Evolutionary conservation across 1,140 invertebrate genomes (phyloP).

Genomic region (Bombus waltoni): DNA sequence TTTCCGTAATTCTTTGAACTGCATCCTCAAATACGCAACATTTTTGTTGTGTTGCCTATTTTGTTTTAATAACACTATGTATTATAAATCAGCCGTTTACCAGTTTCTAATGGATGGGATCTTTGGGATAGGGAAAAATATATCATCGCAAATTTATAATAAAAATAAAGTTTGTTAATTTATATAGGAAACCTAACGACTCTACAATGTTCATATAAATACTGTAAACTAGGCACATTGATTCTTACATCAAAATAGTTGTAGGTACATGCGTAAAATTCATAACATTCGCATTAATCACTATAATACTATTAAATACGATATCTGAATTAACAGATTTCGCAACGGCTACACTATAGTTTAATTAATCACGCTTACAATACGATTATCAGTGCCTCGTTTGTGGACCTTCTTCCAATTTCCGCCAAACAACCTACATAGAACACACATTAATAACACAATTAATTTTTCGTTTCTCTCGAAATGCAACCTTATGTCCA

Average conservation of each 20-base stretch:
- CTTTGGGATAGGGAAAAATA: slow-evolving; percentile 3
- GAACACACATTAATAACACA: slow-evolving; percentile 54
- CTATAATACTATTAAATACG: slow-evolving; percentile 59
- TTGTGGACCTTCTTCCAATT: slow-evolving; percentile 86
- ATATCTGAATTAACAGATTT: slow-evolving; percentile 26
- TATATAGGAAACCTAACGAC: slow-evolving; percentile 61
- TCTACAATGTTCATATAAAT: slow-evolving; percentile 72
- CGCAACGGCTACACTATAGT: slow-evolving; percentile 61
- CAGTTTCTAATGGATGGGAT: not conserved
- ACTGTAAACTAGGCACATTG: slow-evolving; percentile 55
- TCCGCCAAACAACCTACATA: slow-evolving; percentile 87
- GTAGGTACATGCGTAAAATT: slow-evolving; percentile 66
- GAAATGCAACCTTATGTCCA: not conserved
- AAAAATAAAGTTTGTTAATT: slow-evolving; percentile 76
- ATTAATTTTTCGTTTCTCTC: not conserved
- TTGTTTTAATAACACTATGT: not conserved
- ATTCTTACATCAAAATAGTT: slow-evolving; percentile 54
- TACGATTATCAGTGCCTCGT: slow-evolving; percentile 80
- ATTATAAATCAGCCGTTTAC: not conserved
- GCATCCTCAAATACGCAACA: not conserved
- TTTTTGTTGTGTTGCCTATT: not conserved
- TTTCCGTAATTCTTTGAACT: not conserved
- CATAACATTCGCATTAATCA: slow-evolving; percentile 54
- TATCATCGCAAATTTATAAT: slow-evolving; percentile 55
- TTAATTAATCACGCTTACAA: slow-evolving; percentile 19